Base-by-base conservation (phyloP, 2,113 vertebrate genomes). In the Perognathus longimembris region DNA sequence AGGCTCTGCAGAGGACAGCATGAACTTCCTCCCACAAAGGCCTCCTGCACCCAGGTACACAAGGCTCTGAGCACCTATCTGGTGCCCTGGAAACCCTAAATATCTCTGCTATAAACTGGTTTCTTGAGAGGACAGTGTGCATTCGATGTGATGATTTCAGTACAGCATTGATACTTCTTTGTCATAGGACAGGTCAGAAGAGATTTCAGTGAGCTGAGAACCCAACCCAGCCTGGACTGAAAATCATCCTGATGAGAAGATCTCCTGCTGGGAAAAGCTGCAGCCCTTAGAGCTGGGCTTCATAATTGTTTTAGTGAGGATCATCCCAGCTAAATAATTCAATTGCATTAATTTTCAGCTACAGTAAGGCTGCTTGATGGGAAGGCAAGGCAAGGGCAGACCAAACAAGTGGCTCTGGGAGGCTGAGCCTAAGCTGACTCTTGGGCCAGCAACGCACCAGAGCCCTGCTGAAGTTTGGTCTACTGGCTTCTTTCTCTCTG, bases 271-370 rank as follows among this genome's bases (percentile, higher is more conserved):
- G 70, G 91, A 92, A 92, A 91, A 78, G 71, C 78, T 50, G 50
- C 54, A 0, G 79, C 26, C 85, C 66, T 82, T 73, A 74, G 70
- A 74, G 70, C 85, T n/a, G 40, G 82, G 82, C 69, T 70, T 90
- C 24, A 0, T 85, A 74, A 75, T 64, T 78, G 45, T 70, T 88
- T 93, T 79, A 92, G 80, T 12, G 76, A 82, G 70, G 54, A 32
- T 75, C 40, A n/a, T 85, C 78, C 87, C n/a, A 70, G 78, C 26
- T 80, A 85, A 88, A 80, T 77, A 78, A 91, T 83, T 71, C 89
- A 84, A 70, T 50, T 75, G 67, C 69, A 64, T 59, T 89, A 40
- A 93, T 81, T 94, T 94, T 93, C 83, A 82, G 74, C 89, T 61
- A 28, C n/a, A 71, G 59, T 30, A 77, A 93, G 59, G 63, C 36